phyloP scores from a whole-genome alignment of 2,888 invertebrate genomes.

The Monoplex corrugatus region DNA sequence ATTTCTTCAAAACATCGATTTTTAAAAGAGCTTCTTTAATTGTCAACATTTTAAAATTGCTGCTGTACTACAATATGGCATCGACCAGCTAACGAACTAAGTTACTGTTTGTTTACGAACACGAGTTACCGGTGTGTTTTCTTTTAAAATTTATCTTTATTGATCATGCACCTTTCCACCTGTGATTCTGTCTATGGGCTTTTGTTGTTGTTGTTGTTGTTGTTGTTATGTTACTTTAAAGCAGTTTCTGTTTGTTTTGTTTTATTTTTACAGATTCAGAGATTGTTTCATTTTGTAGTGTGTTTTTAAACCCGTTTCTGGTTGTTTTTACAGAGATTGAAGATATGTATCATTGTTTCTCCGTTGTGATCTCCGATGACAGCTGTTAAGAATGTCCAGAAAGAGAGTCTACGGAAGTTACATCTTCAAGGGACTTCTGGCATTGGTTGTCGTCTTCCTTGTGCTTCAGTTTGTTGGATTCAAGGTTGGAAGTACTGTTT shows the following conservation, averaged over 20 bases:
- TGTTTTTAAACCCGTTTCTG: no score
- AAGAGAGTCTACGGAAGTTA: conserved; percentile 20
- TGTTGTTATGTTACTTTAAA: not conserved
- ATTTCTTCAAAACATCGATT: no score
- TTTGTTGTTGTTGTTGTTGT: not conserved
- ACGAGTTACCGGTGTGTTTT: no score
- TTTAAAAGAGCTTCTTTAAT: no score
- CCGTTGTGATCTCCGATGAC: no score
- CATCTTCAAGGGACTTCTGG: conserved; percentile 44
- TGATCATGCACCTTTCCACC: not conserved
- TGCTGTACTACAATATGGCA: conserved; percentile 25
- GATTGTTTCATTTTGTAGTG: no score
- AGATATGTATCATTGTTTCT: no score
- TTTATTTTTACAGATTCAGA: not conserved
- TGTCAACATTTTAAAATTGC: no score
- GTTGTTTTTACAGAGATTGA: no score
- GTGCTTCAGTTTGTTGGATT: conserved; percentile 46
- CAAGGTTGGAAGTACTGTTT: conserved; percentile 37
- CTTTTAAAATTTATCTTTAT: not conserved
- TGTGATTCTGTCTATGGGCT: not conserved
- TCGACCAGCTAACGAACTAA: no score
- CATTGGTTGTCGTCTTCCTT: conserved; percentile 43
- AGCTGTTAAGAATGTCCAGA: not conserved
- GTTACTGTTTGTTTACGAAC: no score
- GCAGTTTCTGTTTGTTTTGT: not conserved